These are phyloP conservation scores for Periplaneta americana DNA, from an alignment of 1,140 invertebrate genomes.

Conservation along the genomic window DNA sequence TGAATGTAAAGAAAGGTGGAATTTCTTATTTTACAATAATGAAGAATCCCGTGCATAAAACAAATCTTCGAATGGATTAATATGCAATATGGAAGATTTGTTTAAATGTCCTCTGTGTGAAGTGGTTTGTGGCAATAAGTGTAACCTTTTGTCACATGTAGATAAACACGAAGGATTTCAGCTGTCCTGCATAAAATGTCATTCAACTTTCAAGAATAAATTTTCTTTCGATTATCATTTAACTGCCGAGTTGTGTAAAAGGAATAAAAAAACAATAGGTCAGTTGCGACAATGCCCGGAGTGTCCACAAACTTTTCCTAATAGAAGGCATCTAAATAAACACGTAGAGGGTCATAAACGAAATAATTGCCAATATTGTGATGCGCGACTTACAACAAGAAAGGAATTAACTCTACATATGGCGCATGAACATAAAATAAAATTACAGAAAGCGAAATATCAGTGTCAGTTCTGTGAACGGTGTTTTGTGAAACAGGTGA, in stretches of 20 bases:
- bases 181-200: neutral
- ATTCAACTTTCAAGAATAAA: slow-evolving; percentile 3
- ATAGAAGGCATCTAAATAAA: slow-evolving; percentile 34
- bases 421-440: slow-evolving; percentile 32
- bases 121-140: neutral
- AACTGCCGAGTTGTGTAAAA: neutral
- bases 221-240: neutral
- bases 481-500: slow-evolving; percentile 34
- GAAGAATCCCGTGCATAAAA: neutral
- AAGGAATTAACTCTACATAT: slow-evolving; percentile 36
- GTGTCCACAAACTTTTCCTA: slow-evolving; percentile 34
- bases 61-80: neutral
- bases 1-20: neutral
- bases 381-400: slow-evolving; percentile 34
- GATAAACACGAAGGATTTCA: neutral
- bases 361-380: slow-evolving; percentile 37
- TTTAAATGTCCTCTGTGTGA: slow-evolving; percentile 1
- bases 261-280: neutral
- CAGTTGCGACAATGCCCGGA: slow-evolving; percentile 25
- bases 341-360: slow-evolving; percentile 38
- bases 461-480: slow-evolving; percentile 29
- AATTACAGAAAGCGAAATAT: slow-evolving; percentile 28
- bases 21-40: neutral
- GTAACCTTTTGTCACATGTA: neutral
- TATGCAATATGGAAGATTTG: neutral